These are phyloP conservation scores for Cyprinodon brontotheroides DNA, from an alignment of 2,113 vertebrate genomes.

Conservation along the genomic window DNA sequence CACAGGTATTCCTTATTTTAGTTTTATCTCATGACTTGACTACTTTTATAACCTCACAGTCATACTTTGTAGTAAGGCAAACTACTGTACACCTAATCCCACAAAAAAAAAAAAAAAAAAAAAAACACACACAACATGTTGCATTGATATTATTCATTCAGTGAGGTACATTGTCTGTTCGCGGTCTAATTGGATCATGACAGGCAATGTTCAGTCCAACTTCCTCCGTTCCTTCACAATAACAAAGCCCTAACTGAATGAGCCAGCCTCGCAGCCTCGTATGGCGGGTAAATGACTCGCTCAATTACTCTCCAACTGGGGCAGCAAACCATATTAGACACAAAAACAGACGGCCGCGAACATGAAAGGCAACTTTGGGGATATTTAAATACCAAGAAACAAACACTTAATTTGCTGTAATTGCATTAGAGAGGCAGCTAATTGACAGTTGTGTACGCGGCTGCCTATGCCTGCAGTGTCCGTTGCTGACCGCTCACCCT, in stretches of 20 bases:
- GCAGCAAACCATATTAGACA: conserved; percentile 77
- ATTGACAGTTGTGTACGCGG: conserved; percentile 74
- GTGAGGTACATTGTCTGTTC: conserved; percentile 67
- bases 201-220: conserved; percentile 77
- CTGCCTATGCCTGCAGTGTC: conserved; percentile 60
- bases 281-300: conserved; percentile 78
- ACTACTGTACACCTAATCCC: conserved; percentile 49
- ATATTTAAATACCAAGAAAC: conserved; percentile 82
- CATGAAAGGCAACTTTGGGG: conserved; percentile 82
- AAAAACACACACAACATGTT: conserved; percentile 55
- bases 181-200: conserved; percentile 76
- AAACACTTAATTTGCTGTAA: conserved; percentile 81
- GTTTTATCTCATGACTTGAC: neutral
- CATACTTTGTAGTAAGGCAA: conserved; percentile 8
- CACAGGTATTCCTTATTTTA: neutral
- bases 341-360: conserved; percentile 76
- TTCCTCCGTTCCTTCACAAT: conserved; percentile 84
- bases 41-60: conserved; percentile 4
- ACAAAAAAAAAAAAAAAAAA: conserved; percentile 41
- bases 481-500: conserved; percentile 59
- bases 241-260: conserved; percentile 82
- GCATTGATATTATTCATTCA: conserved; percentile 68
- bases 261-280: conserved; percentile 69
- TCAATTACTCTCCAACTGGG: conserved; percentile 80
- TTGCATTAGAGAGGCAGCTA: conserved; percentile 67